These are phyloP conservation scores for Caligus rogercresseyi DNA, from an alignment of 1,140 invertebrate species.

Conservation along the genomic window DNA sequence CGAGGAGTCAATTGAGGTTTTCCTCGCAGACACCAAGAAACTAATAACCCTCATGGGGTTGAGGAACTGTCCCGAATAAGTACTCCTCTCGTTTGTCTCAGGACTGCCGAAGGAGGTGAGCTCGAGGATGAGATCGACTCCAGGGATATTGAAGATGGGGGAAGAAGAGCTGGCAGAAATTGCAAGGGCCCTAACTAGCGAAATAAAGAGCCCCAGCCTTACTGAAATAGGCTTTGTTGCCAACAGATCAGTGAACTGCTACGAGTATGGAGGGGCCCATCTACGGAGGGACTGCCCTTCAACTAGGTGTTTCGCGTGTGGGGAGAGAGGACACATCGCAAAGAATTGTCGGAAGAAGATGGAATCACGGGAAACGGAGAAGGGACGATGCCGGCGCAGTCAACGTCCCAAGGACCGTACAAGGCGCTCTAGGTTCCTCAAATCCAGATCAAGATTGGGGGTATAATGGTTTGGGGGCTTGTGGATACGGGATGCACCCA, in stretches of 20 bases:
- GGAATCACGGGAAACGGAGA: no score
- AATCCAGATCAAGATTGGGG: no score
- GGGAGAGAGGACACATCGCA: background rate
- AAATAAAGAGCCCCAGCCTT: background rate
- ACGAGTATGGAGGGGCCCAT: background rate
- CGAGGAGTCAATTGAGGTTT: background rate
- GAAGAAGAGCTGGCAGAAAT: background rate
- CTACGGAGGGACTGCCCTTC: background rate
- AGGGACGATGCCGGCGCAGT: no score
- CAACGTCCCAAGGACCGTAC: no score
- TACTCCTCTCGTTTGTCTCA: background rate
- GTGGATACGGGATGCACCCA: background rate
- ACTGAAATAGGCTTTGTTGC: background rate
- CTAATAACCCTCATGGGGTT: background rate
- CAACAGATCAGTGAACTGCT: background rate
- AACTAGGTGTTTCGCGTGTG: no score
- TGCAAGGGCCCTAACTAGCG: background rate
- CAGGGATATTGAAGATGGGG: background rate
- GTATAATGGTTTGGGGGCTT: background rate
- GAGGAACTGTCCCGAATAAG: background rate
- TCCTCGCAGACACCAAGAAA: background rate
- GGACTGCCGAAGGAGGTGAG: background rate
- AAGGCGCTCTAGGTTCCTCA: no score
- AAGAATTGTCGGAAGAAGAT: background rate
- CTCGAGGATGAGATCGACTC: background rate